Base-by-base conservation (phyloP, 2,113 vertebrate species). In the Python bivittatus region DNA sequence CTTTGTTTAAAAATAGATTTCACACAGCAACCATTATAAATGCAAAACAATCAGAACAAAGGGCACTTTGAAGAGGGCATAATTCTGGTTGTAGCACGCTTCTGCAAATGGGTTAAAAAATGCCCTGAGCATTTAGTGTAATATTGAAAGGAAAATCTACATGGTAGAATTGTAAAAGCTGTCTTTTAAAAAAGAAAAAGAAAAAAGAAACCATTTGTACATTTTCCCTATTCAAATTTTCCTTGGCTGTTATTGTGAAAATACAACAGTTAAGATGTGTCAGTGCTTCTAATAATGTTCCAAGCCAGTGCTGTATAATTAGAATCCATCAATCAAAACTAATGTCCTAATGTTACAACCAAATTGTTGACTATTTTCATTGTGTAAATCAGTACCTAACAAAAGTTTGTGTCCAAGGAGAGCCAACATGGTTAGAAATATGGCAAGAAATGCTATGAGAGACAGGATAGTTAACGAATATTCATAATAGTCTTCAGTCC, bases 371-470 rank as follows among this genome's bases (percentile, higher is more conserved):
- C 20, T 86, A 87, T 92, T 22, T 57, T 23, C 8, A 58, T 6
- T 86, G 61, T 0, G 0, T 52, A 38, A 15, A 72, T 90, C 22
- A 79, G 4, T 89, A 98, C 97, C 96, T 48, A 94, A 96, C 89
- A 97, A 42, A 10, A 96, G 53, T 23, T 95, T 61, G 5, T 93
- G 88, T 87, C 96, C 95, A 68, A 95, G 61, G 61, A 97, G 84
- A 90, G 89, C 87, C 53, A 93, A 27, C 11, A 94, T 15, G 29
- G 94, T 93, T 68, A 97, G 27, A 33, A 58, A 61, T 33, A 90
- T 88, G 23, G 97, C 92, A 92, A 94, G 94, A 91, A 94, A 53
- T 1, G 90, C 88, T 13, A 84, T 91, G 0, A 23, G 25, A 6
- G 96, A 92, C 38, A 97, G 1, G 1, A 94, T 52, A 84, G 93